Evolutionary conservation across 2,797 vertebrate genomes (phyloP).

Genomic region (Smutsia gigantea): DNA sequence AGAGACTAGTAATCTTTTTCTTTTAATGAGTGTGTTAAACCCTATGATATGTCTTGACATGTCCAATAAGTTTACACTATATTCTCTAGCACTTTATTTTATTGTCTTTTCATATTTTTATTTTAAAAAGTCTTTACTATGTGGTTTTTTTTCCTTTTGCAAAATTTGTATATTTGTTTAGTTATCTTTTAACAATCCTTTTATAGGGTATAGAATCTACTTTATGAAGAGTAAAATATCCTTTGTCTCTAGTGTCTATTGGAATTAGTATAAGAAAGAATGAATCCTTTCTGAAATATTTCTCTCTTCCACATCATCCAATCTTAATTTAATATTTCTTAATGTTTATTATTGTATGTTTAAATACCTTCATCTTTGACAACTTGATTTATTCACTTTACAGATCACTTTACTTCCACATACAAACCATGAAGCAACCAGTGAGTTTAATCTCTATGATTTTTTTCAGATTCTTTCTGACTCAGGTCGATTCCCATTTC

Average conservation of each 20-base stretch:
- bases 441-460: not conserved
- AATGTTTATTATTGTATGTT: not conserved
- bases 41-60: not conserved
- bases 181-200: not conserved
- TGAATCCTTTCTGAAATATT: not conserved
- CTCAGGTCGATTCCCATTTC: not conserved
- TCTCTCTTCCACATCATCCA: not conserved
- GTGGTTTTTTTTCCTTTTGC: too few species aligned
- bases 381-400: not conserved
- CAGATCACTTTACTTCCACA: not conserved
- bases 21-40: not conserved
- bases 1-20: not conserved
- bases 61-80: not conserved
- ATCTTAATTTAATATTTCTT: not conserved
- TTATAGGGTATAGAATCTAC: not conserved
- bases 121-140: not conserved
- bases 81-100: not conserved
- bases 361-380: not conserved
- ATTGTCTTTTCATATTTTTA: not conserved
- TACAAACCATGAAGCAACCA: too few species aligned
- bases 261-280: not conserved
- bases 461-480: not conserved
- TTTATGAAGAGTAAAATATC: not conserved
- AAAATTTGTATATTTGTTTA: not conserved
- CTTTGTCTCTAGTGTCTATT: not conserved